Evolutionary conservation across 2,797 vertebrate species (phyloP), one percentile per base, ranked within the genome.

Genomic region (Acestrorhynchus altus): DNA sequence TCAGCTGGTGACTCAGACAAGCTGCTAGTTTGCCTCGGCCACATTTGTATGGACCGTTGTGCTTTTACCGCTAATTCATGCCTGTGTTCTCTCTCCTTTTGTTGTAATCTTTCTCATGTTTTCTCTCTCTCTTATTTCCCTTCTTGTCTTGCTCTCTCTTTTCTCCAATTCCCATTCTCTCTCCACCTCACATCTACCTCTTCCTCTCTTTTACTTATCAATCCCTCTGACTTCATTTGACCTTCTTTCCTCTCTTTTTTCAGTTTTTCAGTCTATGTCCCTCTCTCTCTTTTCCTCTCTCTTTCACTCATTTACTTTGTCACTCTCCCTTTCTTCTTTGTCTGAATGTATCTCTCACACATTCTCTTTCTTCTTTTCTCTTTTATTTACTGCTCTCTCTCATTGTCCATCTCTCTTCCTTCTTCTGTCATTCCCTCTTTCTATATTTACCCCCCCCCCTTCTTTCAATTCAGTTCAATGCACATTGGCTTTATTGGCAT

Each of bases 131-230:
- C 0, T 44, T 3, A 11, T 12, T 44, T 12, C 3, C 8, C 8
- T 12, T 42, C 40, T 4, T 10, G 1, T 42, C 9, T 42, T n/a
- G 8, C 16, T n/a, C 51, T 22, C n/a, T 7, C 11, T 22, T 52
- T 22, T 52, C 8, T 20, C n/a, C 22, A 7, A 42, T 11, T 42
- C 40, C 40, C 40, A 42, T 42, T 42, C 40, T 20, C 12, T 13
- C 44, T 47, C 11, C 16, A 13, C 44, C 15, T 47, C 3, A 3
- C 3, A 12, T 47, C 16, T 15, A 13, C 44, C 4, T 47, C 1
- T 47, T 13, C 72, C 67, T 77, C 52, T 73, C 59, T 46, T 12
- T 76, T 60, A n/a, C n/a, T n/a, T n/a, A n/a, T n/a, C n/a, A n/a
- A n/a, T 57, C 64, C 56, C 42, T 46, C 51, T 68, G 51, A 24